Conservation (phyloP, 2,113 vertebrate species). For the Carlito syrichta region DNA sequence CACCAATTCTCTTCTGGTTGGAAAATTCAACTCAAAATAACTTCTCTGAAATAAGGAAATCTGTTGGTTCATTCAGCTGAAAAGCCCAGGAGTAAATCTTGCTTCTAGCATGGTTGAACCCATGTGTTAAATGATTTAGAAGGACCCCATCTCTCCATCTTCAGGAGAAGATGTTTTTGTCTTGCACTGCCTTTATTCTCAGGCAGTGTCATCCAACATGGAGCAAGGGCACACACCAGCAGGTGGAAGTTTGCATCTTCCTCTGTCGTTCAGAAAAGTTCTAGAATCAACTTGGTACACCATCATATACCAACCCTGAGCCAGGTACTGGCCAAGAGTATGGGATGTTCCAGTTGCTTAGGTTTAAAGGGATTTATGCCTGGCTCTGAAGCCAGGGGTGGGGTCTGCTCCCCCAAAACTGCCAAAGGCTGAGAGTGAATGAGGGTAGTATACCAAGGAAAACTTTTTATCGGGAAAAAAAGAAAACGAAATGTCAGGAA, state of each 20-base stretch:
- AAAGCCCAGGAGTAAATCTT: neutral
- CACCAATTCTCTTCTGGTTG: neutral
- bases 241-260: neutral
- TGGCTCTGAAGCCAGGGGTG: neutral
- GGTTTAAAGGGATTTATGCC: neutral
- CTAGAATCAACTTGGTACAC: neutral
- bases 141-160: neutral
- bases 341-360: neutral
- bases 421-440: neutral
- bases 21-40: neutral
- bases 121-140: neutral
- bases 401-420: neutral
- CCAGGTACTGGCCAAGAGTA: neutral
- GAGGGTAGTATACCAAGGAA: neutral
- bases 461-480: neutral
- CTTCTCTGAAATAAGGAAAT: neutral
- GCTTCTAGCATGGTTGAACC: neutral
- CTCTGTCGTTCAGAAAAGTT: neutral
- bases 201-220: fast-evolving
- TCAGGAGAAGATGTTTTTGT: neutral
- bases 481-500: neutral
- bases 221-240: too few relatives aligned
- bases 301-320: neutral
- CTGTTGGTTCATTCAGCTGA: neutral
- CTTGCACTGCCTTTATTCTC: neutral